These are phyloP conservation scores for Calliopum simillimum DNA, from an alignment of 2,888 invertebrate genomes.

Conservation along the genomic window DNA sequence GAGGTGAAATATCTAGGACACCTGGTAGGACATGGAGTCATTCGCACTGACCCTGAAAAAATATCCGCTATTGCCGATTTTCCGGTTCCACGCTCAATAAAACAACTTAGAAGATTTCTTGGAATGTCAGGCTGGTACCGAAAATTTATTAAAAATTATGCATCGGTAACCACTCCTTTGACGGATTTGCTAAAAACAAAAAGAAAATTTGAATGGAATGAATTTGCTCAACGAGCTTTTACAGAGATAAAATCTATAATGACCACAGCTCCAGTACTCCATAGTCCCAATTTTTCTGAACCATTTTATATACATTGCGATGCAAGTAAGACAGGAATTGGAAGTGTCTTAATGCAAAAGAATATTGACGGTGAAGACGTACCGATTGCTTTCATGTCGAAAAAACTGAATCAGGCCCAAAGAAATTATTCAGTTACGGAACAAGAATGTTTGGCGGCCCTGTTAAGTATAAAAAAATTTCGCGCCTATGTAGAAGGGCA, in stretches of 20 bases:
- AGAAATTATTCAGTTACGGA: slow-evolving; percentile 3
- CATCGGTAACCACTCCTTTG: slow-evolving; percentile 23
- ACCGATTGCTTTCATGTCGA: slow-evolving; percentile 23
- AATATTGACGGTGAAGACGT: slow-evolving; percentile 20
- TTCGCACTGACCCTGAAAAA: slow-evolving; percentile 32
- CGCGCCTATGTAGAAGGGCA: background rate
- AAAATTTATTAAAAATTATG: slow-evolving; percentile 27
- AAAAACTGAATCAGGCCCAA: slow-evolving; percentile 2
- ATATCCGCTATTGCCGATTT: slow-evolving; percentile 28
- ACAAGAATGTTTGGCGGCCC: slow-evolving; percentile 1
- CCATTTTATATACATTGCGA: too few relatives aligned
- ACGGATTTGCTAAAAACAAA: slow-evolving; percentile 26
- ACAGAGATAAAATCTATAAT: slow-evolving; percentile 6
- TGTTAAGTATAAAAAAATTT: slow-evolving; percentile 1
- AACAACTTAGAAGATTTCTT: slow-evolving; percentile 35
- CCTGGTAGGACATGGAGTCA: slow-evolving; percentile 31
- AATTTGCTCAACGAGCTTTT: background rate
- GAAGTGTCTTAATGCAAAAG: slow-evolving; percentile 28
- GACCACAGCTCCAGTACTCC: too few relatives aligned
- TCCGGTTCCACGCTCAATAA: slow-evolving; percentile 25
- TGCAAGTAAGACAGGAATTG: slow-evolving; percentile 30
- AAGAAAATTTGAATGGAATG: background rate
- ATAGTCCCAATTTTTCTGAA: too few relatives aligned
- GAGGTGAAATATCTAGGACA: slow-evolving; percentile 36
- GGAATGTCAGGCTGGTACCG: slow-evolving; percentile 38